These are phyloP conservation scores for Lumbricus terrestris DNA, from an alignment of 2,888 invertebrate species.

Conservation along the genomic window DNA sequence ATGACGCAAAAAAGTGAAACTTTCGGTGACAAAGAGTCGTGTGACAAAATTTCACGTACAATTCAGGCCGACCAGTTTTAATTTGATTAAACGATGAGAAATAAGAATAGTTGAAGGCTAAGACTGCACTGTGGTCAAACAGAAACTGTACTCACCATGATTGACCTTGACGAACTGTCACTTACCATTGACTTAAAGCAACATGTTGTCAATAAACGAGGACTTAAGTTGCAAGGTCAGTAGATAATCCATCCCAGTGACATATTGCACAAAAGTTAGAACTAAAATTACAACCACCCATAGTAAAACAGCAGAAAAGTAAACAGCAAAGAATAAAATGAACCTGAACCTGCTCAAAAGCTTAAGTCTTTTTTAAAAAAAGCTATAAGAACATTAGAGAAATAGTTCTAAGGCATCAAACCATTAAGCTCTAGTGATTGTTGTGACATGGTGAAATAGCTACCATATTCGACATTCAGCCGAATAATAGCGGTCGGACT, in stretches of 20 bases:
- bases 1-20: not conserved
- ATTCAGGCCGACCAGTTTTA: not conserved
- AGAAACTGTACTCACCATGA: not conserved
- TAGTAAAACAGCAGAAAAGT: not conserved
- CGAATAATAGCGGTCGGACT: too few relatives aligned
- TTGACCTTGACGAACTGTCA: not conserved
- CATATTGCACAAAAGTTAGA: not conserved
- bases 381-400: too few relatives aligned
- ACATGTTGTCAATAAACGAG: not conserved
- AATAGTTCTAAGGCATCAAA: too few relatives aligned
- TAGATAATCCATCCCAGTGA: not conserved
- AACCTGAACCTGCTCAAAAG: not conserved
- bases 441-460: too few relatives aligned
- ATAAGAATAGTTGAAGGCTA: not conserved
- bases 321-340: not conserved
- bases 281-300: conserved; percentile 17
- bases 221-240: not conserved
- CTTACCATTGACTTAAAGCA: not conserved
- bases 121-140: not conserved
- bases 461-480: too few relatives aligned
- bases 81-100: not conserved
- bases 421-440: too few relatives aligned
- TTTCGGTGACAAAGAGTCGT: too few relatives aligned
- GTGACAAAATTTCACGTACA: too few relatives aligned
- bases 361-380: not conserved